phyloP scores from a whole-genome alignment of 2,888 invertebrate genomes.

The Lampropteryx suffumata region DNA sequence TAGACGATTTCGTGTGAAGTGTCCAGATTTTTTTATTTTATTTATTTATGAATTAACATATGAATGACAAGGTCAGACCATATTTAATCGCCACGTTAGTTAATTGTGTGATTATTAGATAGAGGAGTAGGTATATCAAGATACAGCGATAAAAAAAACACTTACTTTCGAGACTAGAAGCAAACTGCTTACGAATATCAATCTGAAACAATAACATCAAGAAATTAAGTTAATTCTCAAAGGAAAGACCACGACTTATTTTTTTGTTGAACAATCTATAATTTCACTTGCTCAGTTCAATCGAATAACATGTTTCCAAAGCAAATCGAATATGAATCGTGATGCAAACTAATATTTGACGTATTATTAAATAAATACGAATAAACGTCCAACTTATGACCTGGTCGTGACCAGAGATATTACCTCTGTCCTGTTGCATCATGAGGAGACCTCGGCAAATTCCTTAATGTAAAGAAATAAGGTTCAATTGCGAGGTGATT shows the following conservation, averaged over 20 bases:
- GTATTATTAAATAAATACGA: conserved; percentile 47
- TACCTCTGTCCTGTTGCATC: conserved; percentile 27
- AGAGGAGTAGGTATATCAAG: too few species aligned
- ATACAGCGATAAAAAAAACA: too few species aligned
- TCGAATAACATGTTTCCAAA: conserved; percentile 40
- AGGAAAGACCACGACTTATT: not conserved
- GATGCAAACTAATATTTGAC: conserved; percentile 56
- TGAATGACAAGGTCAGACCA: too few species aligned
- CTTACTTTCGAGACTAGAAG: conserved; percentile 56
- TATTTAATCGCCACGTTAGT: too few species aligned
- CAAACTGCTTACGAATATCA: conserved; percentile 58
- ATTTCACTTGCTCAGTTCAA: conserved; percentile 30
- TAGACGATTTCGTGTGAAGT: too few species aligned
- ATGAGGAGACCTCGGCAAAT: conserved; percentile 1
- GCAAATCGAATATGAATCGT: conserved; percentile 56
- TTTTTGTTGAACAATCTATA: conserved; percentile 10
- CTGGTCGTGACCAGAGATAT: conserved; percentile 47
- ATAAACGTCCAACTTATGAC: conserved; percentile 53
- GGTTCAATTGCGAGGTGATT: conserved; percentile 17
- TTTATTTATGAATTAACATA: too few species aligned
- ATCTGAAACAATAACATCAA: conserved; percentile 60
- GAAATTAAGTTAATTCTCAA: conserved; percentile 2
- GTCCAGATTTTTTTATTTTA: too few species aligned
- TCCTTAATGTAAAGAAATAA: conserved; percentile 15
- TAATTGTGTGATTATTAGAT: too few species aligned